A percentile compares a stretch with the other conserved stretches of the same genome.
Conservation (phyloP, 2,113 vertebrate genomes). For the Paradisaea rubra region DNA sequence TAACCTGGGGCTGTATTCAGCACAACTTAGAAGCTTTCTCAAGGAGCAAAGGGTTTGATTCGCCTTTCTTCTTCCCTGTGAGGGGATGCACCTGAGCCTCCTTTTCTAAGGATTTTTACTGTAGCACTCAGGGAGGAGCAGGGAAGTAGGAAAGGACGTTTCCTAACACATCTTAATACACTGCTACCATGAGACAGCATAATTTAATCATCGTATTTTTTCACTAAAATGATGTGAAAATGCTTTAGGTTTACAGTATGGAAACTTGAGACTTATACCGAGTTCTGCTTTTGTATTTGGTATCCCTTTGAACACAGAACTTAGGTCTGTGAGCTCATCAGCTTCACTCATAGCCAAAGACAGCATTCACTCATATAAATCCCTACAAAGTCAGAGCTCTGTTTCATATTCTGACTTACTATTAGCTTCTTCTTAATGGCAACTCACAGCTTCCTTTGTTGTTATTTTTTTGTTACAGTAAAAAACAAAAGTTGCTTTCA, state of each 20-base stretch:
- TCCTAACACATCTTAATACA: background rate
- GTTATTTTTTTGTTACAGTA: background rate
- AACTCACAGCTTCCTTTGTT: background rate
- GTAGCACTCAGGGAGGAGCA: background rate
- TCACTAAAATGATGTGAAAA: background rate
- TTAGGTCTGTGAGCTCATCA: background rate
- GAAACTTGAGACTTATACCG: background rate
- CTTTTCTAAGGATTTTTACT: background rate
- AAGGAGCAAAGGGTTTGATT: background rate
- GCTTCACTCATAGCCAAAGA: background rate
- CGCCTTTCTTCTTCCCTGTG: background rate
- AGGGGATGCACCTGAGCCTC: background rate
- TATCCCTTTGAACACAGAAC: background rate
- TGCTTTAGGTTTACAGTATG: background rate
- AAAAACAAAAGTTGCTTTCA: background rate
- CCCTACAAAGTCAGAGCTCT: background rate
- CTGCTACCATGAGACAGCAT: background rate
- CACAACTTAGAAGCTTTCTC: background rate
- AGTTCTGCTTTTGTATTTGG: background rate
- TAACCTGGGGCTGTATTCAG: background rate
- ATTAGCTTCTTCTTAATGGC: background rate
- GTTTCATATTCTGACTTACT: background rate
- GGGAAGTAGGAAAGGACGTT: background rate
- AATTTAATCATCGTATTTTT: background rate
- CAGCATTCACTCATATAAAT: background rate